phyloP scores from a whole-genome alignment of 2,113 vertebrate species.

The Rostratula benghalensis region DNA sequence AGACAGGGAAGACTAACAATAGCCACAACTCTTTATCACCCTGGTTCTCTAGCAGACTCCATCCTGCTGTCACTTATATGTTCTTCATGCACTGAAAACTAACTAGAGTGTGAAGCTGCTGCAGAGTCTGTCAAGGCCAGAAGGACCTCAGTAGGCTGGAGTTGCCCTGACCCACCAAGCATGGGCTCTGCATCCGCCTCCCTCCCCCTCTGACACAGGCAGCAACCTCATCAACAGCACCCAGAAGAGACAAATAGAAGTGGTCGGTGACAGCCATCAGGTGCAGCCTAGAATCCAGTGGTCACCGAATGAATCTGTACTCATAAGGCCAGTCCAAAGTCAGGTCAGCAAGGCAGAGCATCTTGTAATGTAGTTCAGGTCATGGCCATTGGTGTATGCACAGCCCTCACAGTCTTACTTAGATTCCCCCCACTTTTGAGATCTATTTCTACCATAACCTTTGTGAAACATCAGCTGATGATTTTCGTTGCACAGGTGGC shows the following conservation, averaged over 20 bases:
- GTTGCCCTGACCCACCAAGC: fast-evolving
- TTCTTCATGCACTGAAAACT: not conserved
- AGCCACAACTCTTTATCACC: not conserved
- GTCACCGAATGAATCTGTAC: not conserved
- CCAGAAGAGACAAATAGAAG: not conserved
- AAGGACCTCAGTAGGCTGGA: not conserved
- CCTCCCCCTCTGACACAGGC: not conserved
- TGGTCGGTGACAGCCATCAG: not conserved
- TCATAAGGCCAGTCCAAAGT: not conserved
- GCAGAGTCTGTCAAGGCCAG: not conserved
- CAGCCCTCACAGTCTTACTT: not conserved
- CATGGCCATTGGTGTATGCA: not conserved
- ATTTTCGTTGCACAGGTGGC: not conserved
- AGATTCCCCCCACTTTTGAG: no score
- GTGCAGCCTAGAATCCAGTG: not conserved
- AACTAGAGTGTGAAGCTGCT: not conserved
- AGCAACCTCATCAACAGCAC: not conserved
- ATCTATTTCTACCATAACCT: not conserved
- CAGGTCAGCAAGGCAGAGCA: not conserved
- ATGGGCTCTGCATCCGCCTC: not conserved
- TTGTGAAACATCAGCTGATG: not conserved
- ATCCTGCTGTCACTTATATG: not conserved
- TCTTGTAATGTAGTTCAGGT: not conserved
- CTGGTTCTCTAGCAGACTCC: not conserved
- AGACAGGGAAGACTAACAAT: slow-evolving; percentile 3